Conservation (phyloP, 92 coral and sea anemone species). For the Chrysogorgia sp. region DNA sequence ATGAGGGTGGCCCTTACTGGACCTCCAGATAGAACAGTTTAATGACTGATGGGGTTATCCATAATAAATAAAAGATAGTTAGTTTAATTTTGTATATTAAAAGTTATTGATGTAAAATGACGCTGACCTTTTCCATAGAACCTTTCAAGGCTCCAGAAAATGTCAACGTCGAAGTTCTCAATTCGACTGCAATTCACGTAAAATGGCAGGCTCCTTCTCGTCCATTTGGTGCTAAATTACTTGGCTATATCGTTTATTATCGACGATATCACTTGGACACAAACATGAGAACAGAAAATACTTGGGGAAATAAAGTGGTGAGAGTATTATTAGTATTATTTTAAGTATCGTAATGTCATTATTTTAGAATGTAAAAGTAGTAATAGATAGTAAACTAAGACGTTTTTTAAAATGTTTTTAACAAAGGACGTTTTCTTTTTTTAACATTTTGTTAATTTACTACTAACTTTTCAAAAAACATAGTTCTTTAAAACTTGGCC, state of each 20-base stretch:
- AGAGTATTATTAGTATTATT: not conserved
- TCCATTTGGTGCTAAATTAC: slow-evolving; percentile 72
- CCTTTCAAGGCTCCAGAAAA: slow-evolving; percentile 90
- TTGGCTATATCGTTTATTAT: slow-evolving; percentile 80
- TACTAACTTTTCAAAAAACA: too few species aligned
- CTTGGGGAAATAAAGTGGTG: slow-evolving; percentile 5
- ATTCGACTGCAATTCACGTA: slow-evolving; percentile 75
- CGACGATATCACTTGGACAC: slow-evolving; percentile 68
- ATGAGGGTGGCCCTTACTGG: too few species aligned
- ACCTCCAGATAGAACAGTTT: not conserved
- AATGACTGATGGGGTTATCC: not conserved
- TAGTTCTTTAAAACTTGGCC: too few species aligned
- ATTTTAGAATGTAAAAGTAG: too few species aligned
- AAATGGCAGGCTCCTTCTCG: slow-evolving; percentile 68
- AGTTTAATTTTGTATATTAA: not conserved
- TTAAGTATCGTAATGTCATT: too few species aligned
- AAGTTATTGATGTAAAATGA: too few species aligned
- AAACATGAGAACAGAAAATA: slow-evolving; percentile 7
- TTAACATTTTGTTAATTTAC: too few species aligned
- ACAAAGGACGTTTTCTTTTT: too few species aligned
- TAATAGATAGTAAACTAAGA: too few species aligned
- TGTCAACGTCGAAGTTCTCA: slow-evolving; percentile 61
- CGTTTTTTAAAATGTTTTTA: too few species aligned
- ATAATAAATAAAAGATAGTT: not conserved
- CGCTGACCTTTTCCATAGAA: slow-evolving; percentile 51